Evolutionary conservation across 2,113 vertebrate species (phyloP).

Genomic region (Polypterus senegalus): DNA sequence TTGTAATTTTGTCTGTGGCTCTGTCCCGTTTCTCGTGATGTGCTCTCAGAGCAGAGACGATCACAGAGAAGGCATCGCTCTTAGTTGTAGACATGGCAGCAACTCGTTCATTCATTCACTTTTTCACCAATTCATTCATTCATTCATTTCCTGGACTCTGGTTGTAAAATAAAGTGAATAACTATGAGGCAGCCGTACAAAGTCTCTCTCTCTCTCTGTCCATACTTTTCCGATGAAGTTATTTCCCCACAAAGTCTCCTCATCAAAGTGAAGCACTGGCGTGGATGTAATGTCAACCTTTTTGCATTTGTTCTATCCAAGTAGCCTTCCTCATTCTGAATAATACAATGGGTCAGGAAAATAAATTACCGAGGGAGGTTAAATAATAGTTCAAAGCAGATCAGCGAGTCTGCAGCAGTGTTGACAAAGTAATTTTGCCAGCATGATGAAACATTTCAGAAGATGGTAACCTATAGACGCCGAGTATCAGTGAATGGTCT

Average conservation of each 20-base stretch:
- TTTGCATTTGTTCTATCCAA: neutral
- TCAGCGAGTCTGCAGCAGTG: slow-evolving; percentile 30
- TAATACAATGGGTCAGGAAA: slow-evolving; percentile 50
- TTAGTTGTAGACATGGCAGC: too few relatives aligned
- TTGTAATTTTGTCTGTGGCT: too few relatives aligned
- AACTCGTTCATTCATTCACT: too few relatives aligned
- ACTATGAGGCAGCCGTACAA: too few relatives aligned
- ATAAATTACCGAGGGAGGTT: slow-evolving; percentile 57
- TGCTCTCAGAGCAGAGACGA: too few relatives aligned
- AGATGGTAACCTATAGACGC: slow-evolving; percentile 40
- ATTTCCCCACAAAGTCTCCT: neutral
- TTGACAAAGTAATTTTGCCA: slow-evolving; percentile 52
- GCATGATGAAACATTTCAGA: slow-evolving; percentile 37
- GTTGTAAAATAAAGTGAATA: too few relatives aligned
- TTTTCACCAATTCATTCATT: too few relatives aligned
- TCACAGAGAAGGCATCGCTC: too few relatives aligned
- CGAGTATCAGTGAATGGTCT: slow-evolving; percentile 42
- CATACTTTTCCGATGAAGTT: neutral
- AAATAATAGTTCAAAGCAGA: slow-evolving; percentile 65
- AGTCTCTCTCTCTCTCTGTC: too few relatives aligned
- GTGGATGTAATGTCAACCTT: neutral
- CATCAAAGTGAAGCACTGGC: neutral
- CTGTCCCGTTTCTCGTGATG: too few relatives aligned
- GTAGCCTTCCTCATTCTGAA: slow-evolving; percentile 6
- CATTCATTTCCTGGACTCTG: too few relatives aligned